phyloP scores from a whole-genome alignment of 1,140 invertebrate species.

The Lysiphlebus fabarum region DNA sequence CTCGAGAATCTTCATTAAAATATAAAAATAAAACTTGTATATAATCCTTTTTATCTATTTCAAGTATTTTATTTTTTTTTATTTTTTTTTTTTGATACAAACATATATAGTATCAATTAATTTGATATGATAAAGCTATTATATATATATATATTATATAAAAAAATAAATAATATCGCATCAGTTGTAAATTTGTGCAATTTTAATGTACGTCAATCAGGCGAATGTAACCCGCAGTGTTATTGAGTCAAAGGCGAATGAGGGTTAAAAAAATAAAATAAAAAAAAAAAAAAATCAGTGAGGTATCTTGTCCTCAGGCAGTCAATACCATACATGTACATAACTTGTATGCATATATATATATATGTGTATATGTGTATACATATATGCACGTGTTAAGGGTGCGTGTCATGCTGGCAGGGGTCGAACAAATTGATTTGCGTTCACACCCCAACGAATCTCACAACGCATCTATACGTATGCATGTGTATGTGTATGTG shows the following conservation, averaged over 20 bases:
- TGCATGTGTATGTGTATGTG: slow-evolving; percentile 17
- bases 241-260: background rate
- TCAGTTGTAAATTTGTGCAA: slow-evolving; percentile 35
- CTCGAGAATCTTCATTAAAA: background rate
- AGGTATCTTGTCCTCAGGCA: slow-evolving; percentile 50
- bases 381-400: slow-evolving; percentile 26
- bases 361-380: background rate
- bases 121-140: background rate
- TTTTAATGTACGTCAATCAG: slow-evolving; percentile 46
- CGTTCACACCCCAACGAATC: slow-evolving; percentile 52
- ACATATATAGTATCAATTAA: background rate
- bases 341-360: background rate
- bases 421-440: slow-evolving; percentile 55
- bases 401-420: slow-evolving; percentile 41
- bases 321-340: slow-evolving; percentile 9
- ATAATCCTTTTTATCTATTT: background rate
- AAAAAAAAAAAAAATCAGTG: slow-evolving; percentile 9
- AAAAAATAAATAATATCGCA: slow-evolving; percentile 6
- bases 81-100: too few relatives aligned
- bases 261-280: background rate
- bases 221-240: background rate
- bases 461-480: too few relatives aligned
- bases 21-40: background rate
- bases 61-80: slow-evolving; percentile 1
- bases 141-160: background rate